A percentile compares a stretch with the other conserved stretches of the same genome.
phyloP scores from a whole-genome alignment of 2,113 vertebrate species.

The Oncorhynchus keta region DNA sequence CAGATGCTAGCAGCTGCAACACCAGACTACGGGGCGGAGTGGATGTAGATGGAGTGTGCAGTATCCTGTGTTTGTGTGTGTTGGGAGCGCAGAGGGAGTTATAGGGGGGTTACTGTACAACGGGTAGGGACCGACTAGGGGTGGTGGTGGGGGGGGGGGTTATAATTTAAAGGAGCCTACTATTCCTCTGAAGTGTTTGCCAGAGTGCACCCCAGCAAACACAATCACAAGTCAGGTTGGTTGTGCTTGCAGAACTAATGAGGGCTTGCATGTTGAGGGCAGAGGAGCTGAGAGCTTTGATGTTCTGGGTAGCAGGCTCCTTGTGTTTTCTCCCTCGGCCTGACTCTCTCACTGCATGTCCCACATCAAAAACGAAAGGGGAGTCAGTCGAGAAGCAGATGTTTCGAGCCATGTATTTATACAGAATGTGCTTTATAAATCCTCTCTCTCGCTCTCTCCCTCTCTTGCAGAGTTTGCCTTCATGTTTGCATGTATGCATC shows the following conservation, averaged over 20 bases:
- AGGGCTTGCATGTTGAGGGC: slow-evolving; percentile 74
- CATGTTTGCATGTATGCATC: neutral
- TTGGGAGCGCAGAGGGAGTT: slow-evolving; percentile 65
- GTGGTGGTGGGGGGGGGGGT: slow-evolving; percentile 63
- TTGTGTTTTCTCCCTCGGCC: slow-evolving; percentile 71
- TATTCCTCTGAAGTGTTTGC: slow-evolving; percentile 80
- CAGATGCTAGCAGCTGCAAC: slow-evolving; percentile 80
- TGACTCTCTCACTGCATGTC: slow-evolving; percentile 72
- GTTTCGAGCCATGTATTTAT: slow-evolving; percentile 74
- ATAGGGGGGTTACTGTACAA: slow-evolving; percentile 65
- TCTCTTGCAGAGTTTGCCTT: slow-evolving; percentile 17
- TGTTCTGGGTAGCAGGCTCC: slow-evolving; percentile 81
- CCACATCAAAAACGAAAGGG: slow-evolving; percentile 79
- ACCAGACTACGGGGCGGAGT: slow-evolving; percentile 79
- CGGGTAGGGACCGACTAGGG: slow-evolving; percentile 19
- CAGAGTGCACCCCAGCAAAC: slow-evolving; percentile 78
- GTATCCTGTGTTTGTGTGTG: slow-evolving; percentile 55
- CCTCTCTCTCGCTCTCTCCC: slow-evolving; percentile 48
- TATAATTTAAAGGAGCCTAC: slow-evolving; percentile 77
- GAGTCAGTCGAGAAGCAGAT: slow-evolving; percentile 78
- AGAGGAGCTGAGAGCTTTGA: slow-evolving; percentile 68
- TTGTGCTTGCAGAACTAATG: slow-evolving; percentile 82
- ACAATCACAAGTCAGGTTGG: slow-evolving; percentile 78
- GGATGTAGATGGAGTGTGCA: slow-evolving; percentile 61
- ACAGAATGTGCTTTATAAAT: slow-evolving; percentile 65